A percentile compares a stretch with the other conserved stretches of the same genome.
These are phyloP conservation scores for Baryphthengus martii DNA, from an alignment of 2,113 vertebrate species.

Conservation along the genomic window DNA sequence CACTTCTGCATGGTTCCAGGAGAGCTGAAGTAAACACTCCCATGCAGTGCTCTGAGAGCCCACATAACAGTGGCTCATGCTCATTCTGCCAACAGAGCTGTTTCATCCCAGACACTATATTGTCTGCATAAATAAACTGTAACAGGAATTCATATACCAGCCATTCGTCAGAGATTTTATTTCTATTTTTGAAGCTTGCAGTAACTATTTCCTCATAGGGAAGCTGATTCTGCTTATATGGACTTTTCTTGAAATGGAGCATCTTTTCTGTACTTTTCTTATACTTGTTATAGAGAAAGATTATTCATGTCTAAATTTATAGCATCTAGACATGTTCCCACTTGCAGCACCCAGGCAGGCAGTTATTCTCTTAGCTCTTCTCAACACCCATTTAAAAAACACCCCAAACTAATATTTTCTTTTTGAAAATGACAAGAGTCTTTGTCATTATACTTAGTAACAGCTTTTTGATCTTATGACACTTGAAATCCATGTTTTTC, in stretches of 20 bases:
- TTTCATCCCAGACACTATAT: constrained; percentile 69
- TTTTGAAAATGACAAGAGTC: background rate
- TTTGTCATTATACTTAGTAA: background rate
- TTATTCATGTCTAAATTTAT: constrained; percentile 65
- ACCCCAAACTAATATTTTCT: background rate
- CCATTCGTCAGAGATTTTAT: constrained; percentile 57
- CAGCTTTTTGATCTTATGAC: background rate
- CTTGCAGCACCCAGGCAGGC: constrained; percentile 47
- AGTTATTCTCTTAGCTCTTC: constrained; percentile 33
- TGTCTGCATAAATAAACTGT: constrained; percentile 69
- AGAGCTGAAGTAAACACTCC: constrained; percentile 67
- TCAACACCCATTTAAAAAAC: background rate
- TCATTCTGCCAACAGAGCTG: constrained; percentile 60
- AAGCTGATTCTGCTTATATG: constrained; percentile 61
- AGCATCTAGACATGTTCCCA: constrained; percentile 55
- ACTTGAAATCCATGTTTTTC: background rate
- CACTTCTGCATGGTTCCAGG: constrained; percentile 55
- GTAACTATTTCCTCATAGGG: constrained; percentile 66
- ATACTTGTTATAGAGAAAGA: constrained; percentile 41
- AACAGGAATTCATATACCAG: constrained; percentile 59
- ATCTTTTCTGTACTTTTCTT: constrained; percentile 58
- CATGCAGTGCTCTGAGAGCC: constrained; percentile 62
- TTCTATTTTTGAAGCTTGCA: constrained; percentile 65
- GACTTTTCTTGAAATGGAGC: constrained; percentile 55
- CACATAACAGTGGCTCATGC: constrained; percentile 66